Evolutionary conservation across 2,797 vertebrate species (phyloP), one percentile per base, ranked within the genome.

Genomic region (Huso huso): DNA sequence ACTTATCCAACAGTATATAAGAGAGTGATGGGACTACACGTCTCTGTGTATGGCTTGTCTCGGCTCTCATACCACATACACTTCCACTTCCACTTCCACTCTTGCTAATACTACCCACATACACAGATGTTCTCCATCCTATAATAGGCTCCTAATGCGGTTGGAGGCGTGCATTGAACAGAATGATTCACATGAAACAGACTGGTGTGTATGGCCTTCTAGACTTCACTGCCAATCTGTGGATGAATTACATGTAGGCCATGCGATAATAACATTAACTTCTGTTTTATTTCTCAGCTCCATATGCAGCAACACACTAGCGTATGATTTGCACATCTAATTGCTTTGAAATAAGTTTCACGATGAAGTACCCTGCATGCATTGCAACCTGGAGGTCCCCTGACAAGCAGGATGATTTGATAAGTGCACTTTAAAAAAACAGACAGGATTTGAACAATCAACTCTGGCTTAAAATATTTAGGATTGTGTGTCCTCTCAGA

Each of bases 291-390:
- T 37, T 48, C 51, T 53, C 49, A 15, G 50, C 37, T 63, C 63
- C 59, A 10, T 8, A n/a, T 52, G 49, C 0, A 63, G 37, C 10
- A 2, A 63, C 69, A 2, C 8, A 66, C 70, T 6, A 62, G 69
- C 59, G 62, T 66, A 68, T 79, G 72, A 73, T 76, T 79, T 71
- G 74, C 61, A 62, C 63, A 10, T 75, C 73, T 77, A 75, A 79
- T 79, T 81, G 75, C 77, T 76, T 60, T 49, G 62, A 50, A 75
- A 84, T 72, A 68, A 75, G 55, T 79, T 77, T 77, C 76, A 68
- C 66, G 13, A 76, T 72, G 72, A 68, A 71, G 13, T 58, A 10
- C 6, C 6, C 55, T 1, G 13, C 11, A 58, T 13, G 68, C 69
- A 13, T 37, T 37, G 37, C 37, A 37, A 37, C 37, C 37, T 37